These are phyloP conservation scores for Smithornis capensis DNA, from an alignment of 2,113 vertebrate species.

Conservation along the genomic window DNA sequence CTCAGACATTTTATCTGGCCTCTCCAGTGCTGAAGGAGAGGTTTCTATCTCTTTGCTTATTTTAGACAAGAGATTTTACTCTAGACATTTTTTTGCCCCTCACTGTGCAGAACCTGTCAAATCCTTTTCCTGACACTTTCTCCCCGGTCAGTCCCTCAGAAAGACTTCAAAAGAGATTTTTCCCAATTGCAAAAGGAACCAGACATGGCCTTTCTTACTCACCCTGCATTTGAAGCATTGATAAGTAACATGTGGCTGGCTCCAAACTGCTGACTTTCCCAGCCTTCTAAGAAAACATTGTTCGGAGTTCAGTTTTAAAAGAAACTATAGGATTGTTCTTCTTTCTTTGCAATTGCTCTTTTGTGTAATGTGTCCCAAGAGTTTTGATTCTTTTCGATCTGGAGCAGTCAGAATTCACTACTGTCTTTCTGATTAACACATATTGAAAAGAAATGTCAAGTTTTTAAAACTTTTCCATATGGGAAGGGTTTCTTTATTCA, in stretches of 20 bases:
- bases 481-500: not conserved
- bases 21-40: slow-evolving; percentile 19
- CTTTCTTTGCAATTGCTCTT: slow-evolving; percentile 5
- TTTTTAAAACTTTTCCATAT: not conserved
- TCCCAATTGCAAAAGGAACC: slow-evolving; percentile 13
- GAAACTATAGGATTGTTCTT: not conserved
- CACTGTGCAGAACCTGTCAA: slow-evolving; percentile 45
- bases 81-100: not conserved
- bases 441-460: slow-evolving; percentile 30
- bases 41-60: slow-evolving; percentile 20
- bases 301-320: not conserved
- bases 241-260: slow-evolving; percentile 65
- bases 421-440: not conserved
- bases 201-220: slow-evolving; percentile 38
- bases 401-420: slow-evolving; percentile 18
- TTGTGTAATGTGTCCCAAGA: not conserved
- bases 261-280: slow-evolving; percentile 40
- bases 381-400: slow-evolving; percentile 5
- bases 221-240: slow-evolving; percentile 48
- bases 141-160: not conserved
- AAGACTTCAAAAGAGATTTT: slow-evolving; percentile 61
- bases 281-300: slow-evolving; percentile 27
- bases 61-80: slow-evolving; percentile 24
- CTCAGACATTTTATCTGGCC: slow-evolving; percentile 17
- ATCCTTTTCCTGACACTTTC: slow-evolving; percentile 59